A percentile compares a stretch with the other conserved stretches of the same genome.
phyloP scores from a whole-genome alignment of 2,113 vertebrate species.

The Fregata magnificens region DNA sequence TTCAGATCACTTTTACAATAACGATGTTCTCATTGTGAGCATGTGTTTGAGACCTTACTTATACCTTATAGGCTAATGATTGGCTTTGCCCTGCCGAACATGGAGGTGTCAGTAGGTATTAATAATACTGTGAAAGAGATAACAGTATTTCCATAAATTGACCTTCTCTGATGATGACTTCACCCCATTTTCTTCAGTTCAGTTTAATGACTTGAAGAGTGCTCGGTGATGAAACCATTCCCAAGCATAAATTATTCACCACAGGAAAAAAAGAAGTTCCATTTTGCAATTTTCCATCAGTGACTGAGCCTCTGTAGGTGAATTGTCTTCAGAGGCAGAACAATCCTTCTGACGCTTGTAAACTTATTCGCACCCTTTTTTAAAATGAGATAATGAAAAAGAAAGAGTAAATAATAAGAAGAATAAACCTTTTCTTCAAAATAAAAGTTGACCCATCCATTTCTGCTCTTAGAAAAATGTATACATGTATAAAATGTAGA shows the following conservation, averaged over 20 bases:
- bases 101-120: constrained; percentile 58
- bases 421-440: neutral
- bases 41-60: constrained; percentile 24
- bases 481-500: neutral
- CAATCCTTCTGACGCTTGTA: neutral
- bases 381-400: neutral
- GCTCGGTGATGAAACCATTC: constrained; percentile 61
- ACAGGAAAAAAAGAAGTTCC: constrained; percentile 33
- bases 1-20: neutral
- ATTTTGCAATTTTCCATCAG: constrained; percentile 51
- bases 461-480: neutral
- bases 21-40: neutral
- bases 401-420: neutral
- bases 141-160: constrained; percentile 72
- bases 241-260: constrained; percentile 69
- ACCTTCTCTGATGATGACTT: constrained; percentile 70
- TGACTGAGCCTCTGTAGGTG: constrained; percentile 21
- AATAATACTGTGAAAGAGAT: constrained; percentile 67
- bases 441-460: neutral
- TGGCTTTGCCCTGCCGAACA: neutral
- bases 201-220: constrained; percentile 68
- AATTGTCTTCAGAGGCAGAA: constrained; percentile 18
- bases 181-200: constrained; percentile 69
- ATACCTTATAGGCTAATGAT: constrained; percentile 42
- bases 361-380: neutral